Evolutionary conservation across 2,113 vertebrate species (phyloP).

Genomic region (Clupea harengus): DNA sequence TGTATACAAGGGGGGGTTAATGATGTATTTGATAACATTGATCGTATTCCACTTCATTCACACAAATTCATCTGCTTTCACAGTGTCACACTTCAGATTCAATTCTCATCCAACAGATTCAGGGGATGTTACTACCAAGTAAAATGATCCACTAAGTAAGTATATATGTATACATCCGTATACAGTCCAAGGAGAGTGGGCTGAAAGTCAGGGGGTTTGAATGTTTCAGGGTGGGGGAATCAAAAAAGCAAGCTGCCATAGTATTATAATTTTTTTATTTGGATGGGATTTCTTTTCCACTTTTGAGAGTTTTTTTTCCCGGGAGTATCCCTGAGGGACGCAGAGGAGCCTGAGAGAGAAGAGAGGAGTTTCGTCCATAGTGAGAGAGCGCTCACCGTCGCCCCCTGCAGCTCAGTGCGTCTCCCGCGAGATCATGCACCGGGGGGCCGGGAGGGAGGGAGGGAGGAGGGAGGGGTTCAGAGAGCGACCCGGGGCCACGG

Average conservation of each 20-base stretch:
- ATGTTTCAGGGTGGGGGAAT: not conserved
- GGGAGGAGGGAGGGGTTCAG: no score
- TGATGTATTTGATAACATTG: not conserved
- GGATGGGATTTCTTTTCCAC: not conserved
- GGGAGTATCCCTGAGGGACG: not conserved
- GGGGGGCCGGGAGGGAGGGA: no score
- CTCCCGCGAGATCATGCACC: no score
- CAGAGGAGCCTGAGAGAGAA: not conserved
- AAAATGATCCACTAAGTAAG: not conserved
- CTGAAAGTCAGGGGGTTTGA: not conserved
- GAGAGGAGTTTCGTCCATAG: not conserved
- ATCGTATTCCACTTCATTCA: not conserved
- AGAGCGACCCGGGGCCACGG: not conserved
- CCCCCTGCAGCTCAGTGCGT: no score
- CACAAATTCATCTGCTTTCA: not conserved
- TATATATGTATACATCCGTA: not conserved
- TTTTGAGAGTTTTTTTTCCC: slow-evolving; percentile 7
- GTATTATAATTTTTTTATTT: not conserved
- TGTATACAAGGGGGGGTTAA: not conserved
- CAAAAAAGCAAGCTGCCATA: not conserved
- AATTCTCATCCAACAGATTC: not conserved
- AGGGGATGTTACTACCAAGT: not conserved
- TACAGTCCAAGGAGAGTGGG: not conserved
- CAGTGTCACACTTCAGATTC: not conserved
- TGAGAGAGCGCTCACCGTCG: no score